These are phyloP conservation scores for Mayetiola destructor DNA, from an alignment of 2,888 invertebrate species.

Conservation along the genomic window DNA sequence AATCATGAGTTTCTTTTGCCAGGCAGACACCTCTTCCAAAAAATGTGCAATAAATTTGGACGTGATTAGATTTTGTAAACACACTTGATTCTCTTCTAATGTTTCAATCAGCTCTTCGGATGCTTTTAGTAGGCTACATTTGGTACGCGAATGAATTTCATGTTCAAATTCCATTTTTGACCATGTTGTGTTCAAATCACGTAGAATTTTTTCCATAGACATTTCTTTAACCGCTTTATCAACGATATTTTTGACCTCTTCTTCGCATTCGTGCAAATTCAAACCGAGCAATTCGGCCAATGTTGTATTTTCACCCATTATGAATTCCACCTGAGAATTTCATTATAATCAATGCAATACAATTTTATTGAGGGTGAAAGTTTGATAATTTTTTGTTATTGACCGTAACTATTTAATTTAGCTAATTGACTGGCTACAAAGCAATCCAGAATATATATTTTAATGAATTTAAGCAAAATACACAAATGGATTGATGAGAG, in stretches of 20 bases:
- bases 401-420: too few species aligned
- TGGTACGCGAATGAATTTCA: constrained; percentile 75
- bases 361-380: too few species aligned
- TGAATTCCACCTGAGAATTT: constrained; percentile 68
- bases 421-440: too few species aligned
- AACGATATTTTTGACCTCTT: constrained; percentile 93
- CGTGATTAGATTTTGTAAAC: constrained; percentile 89
- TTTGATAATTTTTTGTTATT: too few species aligned
- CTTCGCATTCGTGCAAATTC: constrained; percentile 92
- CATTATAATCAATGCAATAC: not conserved
- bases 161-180: constrained; percentile 84
- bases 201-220: constrained; percentile 92
- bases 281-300: constrained; percentile 79
- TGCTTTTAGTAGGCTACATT: constrained; percentile 70
- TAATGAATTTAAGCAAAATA: too few species aligned
- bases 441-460: too few species aligned
- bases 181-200: constrained; percentile 81
- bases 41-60: constrained; percentile 96
- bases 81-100: constrained; percentile 89
- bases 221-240: constrained; percentile 97
- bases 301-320: constrained; percentile 86
- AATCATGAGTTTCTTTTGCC: constrained; percentile 83
- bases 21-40: constrained; percentile 80
- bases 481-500: not conserved
- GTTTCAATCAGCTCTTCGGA: constrained; percentile 94